Conservation (phyloP, 2,113 vertebrate species). For the Geococcyx californianus region DNA sequence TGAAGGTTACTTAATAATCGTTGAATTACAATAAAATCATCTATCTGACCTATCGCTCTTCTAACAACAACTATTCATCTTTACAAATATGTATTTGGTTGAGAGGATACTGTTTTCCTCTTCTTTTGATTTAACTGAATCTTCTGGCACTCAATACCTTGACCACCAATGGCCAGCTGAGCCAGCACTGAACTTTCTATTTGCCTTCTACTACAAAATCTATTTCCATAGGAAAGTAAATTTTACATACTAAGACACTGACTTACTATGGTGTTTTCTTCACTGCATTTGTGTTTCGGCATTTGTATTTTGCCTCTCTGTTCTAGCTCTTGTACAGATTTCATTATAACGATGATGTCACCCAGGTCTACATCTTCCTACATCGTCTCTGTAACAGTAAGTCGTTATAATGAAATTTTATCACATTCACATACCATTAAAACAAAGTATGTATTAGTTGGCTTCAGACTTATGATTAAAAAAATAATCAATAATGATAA, state of each 20-base stretch:
- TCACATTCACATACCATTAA: neutral
- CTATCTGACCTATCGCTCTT: neutral
- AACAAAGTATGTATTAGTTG: neutral
- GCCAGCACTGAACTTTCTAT: neutral
- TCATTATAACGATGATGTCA: neutral
- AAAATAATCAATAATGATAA: constrained; percentile 15
- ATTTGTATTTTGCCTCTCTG: neutral
- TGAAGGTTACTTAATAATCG: neutral
- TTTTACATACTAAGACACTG: neutral
- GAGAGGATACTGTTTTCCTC: neutral
- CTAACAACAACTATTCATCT: neutral
- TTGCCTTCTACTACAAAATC: neutral
- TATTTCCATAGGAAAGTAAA: neutral
- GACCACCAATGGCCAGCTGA: neutral
- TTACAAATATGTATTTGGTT: neutral
- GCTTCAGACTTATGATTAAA: neutral
- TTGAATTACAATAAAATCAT: neutral
- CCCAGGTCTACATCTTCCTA: neutral
- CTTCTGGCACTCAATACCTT: neutral
- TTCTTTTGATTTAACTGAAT: neutral
- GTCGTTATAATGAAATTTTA: neutral
- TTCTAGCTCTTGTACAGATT: neutral
- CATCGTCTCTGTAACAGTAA: neutral
- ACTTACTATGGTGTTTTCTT: neutral
- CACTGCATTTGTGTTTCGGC: neutral